Conservation (phyloP, 1,140 invertebrate genomes). For the Cotesia typhae region DNA sequence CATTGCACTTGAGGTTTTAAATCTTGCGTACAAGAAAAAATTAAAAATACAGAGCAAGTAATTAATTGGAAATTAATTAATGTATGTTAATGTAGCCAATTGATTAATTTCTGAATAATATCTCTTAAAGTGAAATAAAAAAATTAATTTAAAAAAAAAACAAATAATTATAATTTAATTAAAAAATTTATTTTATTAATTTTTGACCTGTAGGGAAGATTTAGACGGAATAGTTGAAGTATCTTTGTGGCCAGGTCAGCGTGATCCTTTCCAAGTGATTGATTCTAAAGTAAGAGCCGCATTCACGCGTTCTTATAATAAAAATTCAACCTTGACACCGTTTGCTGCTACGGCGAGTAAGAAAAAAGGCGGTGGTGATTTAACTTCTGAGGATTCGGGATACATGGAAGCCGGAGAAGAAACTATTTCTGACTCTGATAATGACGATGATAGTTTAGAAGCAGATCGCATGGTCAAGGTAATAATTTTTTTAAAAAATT, state of each 20-base stretch:
- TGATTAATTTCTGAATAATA: too few species aligned
- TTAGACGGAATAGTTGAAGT: conserved; percentile 88
- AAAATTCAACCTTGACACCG: conserved; percentile 76
- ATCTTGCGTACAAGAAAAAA: too few species aligned
- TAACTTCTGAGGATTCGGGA: conserved; percentile 58
- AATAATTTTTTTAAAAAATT: conserved; percentile 28
- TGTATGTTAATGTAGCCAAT: too few species aligned
- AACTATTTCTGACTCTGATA: conserved; percentile 69
- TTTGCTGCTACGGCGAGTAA: conserved; percentile 73
- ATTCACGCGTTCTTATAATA: conserved; percentile 92
- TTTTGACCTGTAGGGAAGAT: conserved; percentile 75
- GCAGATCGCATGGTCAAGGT: conserved; percentile 85
- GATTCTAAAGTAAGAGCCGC: conserved; percentile 86
- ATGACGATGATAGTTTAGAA: conserved; percentile 74
- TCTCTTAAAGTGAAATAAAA: too few species aligned
- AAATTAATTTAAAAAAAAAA: too few species aligned
- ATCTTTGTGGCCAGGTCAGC: conserved; percentile 81
- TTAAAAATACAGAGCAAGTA: too few species aligned
- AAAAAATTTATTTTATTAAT: conserved; percentile 33
- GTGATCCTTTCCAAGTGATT: conserved; percentile 78
- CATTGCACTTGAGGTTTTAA: too few species aligned
- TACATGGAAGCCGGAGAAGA: conserved; percentile 61
- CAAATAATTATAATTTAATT: background rate
- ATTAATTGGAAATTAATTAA: too few species aligned
- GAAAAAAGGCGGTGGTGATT: conserved; percentile 61